Conservation (phyloP, 2,888 invertebrate species). For the Melinaea marsaeus region DNA sequence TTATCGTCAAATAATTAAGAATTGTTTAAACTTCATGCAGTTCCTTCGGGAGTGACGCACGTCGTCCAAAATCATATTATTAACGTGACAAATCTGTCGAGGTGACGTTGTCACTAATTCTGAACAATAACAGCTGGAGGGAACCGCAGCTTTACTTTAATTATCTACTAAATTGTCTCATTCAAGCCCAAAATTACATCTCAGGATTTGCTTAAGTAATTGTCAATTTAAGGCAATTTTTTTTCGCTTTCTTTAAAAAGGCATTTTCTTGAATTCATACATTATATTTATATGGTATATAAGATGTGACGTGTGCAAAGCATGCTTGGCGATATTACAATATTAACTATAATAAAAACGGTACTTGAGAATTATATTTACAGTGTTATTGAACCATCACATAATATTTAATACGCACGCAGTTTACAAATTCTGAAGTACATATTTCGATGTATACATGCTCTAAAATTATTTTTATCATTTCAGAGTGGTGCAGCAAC, state of each 20-base stretch:
- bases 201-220: too few relatives aligned
- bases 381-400: constrained; percentile 8
- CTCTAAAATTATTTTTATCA: constrained; percentile 25
- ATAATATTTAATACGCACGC: constrained; percentile 16
- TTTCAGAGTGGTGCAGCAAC: constrained; percentile 70
- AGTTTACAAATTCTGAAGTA: constrained; percentile 11
- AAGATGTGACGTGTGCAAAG: not conserved
- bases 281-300: not conserved
- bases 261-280: too few relatives aligned
- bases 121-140: constrained; percentile 27
- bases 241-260: too few relatives aligned
- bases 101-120: constrained; percentile 42
- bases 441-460: not conserved
- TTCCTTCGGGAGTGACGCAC: constrained; percentile 35
- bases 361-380: constrained; percentile 6
- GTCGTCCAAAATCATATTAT: constrained; percentile 33
- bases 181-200: too few relatives aligned
- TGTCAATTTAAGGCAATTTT: too few relatives aligned
- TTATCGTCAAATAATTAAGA: constrained; percentile 4
- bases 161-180: not conserved
- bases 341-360: constrained; percentile 6
- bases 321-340: constrained; percentile 1
- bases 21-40: constrained; percentile 28
- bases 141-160: constrained; percentile 14
- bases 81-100: constrained; percentile 39